phyloP scores from a whole-genome alignment of 2,888 invertebrate species.

The Epinotia bilunana region DNA sequence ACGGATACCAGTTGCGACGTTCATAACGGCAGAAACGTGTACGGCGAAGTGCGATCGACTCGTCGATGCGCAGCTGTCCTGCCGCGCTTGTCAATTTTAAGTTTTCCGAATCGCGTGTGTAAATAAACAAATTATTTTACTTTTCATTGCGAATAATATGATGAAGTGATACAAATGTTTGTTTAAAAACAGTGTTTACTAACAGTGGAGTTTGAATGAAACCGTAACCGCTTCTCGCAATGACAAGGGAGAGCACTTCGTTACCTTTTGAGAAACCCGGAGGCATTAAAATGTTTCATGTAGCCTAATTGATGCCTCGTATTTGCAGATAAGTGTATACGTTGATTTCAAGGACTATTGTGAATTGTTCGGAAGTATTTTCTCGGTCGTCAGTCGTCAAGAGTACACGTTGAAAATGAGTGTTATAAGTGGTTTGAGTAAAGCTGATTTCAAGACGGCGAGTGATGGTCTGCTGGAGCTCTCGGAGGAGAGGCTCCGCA shows the following conservation, averaged over 20 bases:
- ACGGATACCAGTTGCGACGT: constrained; percentile 41
- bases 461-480: constrained; percentile 90
- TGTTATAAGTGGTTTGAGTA: constrained; percentile 82
- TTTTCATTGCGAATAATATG: constrained; percentile 72
- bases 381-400: constrained; percentile 75
- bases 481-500: constrained; percentile 87
- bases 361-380: constrained; percentile 73
- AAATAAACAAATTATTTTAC: constrained; percentile 79
- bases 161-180: constrained; percentile 82
- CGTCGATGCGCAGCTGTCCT: constrained; percentile 83
- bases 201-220: constrained; percentile 77
- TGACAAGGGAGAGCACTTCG: constrained; percentile 83
- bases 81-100: constrained; percentile 78
- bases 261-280: constrained; percentile 82
- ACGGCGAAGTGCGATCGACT: constrained; percentile 84
- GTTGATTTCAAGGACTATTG: constrained; percentile 80
- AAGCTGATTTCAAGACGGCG: constrained; percentile 84
- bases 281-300: constrained; percentile 83
- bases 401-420: constrained; percentile 80
- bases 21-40: constrained; percentile 79
- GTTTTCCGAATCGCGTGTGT: constrained; percentile 82
- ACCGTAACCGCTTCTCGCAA: constrained; percentile 83
- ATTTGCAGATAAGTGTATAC: constrained; percentile 80
- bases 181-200: constrained; percentile 74
- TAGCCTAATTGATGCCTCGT: constrained; percentile 79